Base-by-base conservation (phyloP, 2,797 vertebrate genomes). In the Fratercula arctica region DNA sequence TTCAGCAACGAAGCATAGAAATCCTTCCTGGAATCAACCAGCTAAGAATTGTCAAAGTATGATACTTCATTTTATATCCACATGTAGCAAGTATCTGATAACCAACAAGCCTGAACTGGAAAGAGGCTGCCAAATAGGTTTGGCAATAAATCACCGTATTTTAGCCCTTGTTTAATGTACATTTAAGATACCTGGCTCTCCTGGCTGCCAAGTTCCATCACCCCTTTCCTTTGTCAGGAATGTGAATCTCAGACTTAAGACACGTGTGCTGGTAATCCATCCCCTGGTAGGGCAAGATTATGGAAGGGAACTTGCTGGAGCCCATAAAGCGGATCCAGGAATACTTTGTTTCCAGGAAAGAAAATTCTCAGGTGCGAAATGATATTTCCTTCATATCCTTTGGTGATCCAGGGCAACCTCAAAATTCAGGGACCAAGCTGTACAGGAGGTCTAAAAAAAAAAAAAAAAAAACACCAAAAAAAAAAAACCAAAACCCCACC, bases 221-320 rank as follows among this genome's bases (percentile, higher is more conserved):
- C 12, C 39, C 19, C 57, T 85, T 85, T 66, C 50, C 70, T 80
- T 80, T 45, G 41, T 72, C n/a, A 60, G 20, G 14, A 53, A 17
- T 3, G 12, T 13, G 73, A 51, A 24, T 83, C 61, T 80, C 9
- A 2, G 17, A 11, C 24, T 57, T 48, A 35, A 75, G 29, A 9
- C 28, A 12, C 0, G 1, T 4, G 29, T 57, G 2, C 3, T 13
- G 33, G 29, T 11, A 74, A 41, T 26, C 41, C n/a, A 16, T 17
- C 43, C 59, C 59, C 57, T 67, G 46, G 16, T 3, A 23, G 48
- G 60, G 37, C 75, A 39, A 39, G 15, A 11, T 43, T 66, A 10
- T 19, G 11, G 41, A n/a, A 69, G n/a, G 37, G 46, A 51, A 53
- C 67, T 46, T 67, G 81, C 72, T 76, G 3, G 4, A 86, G 67